phyloP scores from a whole-genome alignment of 2,113 vertebrate genomes.

The Myotis lucifugus region DNA sequence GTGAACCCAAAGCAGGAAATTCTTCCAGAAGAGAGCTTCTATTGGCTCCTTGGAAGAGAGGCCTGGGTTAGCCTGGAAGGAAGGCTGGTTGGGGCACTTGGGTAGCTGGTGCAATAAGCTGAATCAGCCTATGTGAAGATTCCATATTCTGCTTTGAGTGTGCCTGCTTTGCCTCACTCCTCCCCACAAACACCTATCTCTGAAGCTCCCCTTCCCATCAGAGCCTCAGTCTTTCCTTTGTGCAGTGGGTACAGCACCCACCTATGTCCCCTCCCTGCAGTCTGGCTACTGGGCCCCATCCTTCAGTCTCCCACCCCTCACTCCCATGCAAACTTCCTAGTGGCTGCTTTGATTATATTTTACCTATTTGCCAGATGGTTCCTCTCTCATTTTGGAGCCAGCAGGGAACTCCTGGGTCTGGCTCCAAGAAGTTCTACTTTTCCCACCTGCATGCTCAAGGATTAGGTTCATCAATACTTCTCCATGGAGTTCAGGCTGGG shows the following conservation, averaged over 20 bases:
- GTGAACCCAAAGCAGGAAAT: background rate
- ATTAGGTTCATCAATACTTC: background rate
- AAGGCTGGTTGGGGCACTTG: background rate
- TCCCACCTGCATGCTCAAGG: background rate
- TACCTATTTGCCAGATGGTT: slow-evolving; percentile 16
- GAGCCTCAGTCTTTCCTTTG: background rate
- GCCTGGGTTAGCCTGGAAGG: background rate
- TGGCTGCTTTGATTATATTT: slow-evolving; percentile 32
- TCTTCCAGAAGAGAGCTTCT: background rate
- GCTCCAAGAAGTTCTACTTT: background rate
- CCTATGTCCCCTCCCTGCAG: background rate
- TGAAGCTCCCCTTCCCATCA: background rate
- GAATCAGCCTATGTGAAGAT: background rate
- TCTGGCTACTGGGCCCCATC: background rate
- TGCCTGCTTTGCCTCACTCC: background rate
- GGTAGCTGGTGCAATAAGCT: background rate
- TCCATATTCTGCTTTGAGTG: background rate
- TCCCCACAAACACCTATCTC: too few species aligned
- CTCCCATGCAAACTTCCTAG: background rate
- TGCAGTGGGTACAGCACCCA: background rate
- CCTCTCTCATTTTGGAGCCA: background rate
- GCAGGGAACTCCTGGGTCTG: background rate
- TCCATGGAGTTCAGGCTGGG: background rate
- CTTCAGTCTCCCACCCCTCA: background rate
- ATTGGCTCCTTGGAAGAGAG: background rate